phyloP scores from a whole-genome alignment of 2,888 invertebrate species.

The Nudaria mundana region DNA sequence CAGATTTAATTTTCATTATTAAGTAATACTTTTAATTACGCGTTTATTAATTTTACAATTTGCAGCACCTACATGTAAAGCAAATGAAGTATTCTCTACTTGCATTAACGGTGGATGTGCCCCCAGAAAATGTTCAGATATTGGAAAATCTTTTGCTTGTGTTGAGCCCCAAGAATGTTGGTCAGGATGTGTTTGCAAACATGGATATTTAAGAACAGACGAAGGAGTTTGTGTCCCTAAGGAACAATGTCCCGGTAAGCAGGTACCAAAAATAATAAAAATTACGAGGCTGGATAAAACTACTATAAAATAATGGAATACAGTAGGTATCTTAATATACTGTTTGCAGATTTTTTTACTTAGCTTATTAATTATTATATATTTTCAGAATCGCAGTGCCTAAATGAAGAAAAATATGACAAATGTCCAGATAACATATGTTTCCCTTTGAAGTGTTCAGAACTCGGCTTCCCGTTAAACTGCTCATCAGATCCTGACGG shows the following conservation, averaged over 20 bases:
- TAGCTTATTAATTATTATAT: not conserved
- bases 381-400: conserved; percentile 3
- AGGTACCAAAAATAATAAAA: too few relatives aligned
- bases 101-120: conserved; percentile 13
- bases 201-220: conserved; percentile 17
- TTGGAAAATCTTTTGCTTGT: conserved; percentile 6
- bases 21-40: conserved; percentile 6
- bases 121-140: conserved; percentile 6
- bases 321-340: too few relatives aligned
- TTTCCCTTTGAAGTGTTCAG: conserved; percentile 15
- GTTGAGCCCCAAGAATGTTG: conserved; percentile 1
- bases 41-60: not conserved
- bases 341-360: too few relatives aligned
- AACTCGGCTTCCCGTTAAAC: conserved; percentile 16
- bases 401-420: conserved; percentile 21
- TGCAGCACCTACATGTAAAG: conserved; percentile 15
- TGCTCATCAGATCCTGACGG: conserved; percentile 10
- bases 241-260: conserved; percentile 20
- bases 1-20: too few relatives aligned
- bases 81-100: conserved; percentile 8
- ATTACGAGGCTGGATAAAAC: too few relatives aligned
- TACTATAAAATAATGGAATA: too few relatives aligned
- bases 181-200: not conserved
- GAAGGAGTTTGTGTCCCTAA: conserved; percentile 17
- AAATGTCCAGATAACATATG: conserved; percentile 22